A percentile compares a stretch with the other conserved stretches of the same genome.
Evolutionary conservation across 2,113 vertebrate species (phyloP).

Genomic region (Nettapus auritus): DNA sequence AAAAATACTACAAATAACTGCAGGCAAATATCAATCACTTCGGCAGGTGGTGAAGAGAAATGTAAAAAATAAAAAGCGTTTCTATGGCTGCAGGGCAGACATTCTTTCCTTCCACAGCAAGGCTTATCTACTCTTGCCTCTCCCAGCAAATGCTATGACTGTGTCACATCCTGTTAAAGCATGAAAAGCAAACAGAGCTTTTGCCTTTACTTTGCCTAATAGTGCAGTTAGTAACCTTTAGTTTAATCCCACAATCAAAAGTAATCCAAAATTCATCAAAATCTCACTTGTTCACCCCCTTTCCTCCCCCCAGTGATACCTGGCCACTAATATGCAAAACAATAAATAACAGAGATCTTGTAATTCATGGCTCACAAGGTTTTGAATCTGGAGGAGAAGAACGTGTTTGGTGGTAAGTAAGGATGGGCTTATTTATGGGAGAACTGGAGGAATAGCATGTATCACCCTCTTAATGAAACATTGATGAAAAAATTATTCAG

Average conservation of each 20-base stretch:
- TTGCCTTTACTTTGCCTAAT: neutral
- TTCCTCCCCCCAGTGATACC: neutral
- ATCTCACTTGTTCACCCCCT: neutral
- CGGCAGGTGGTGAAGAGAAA: slow-evolving; percentile 59
- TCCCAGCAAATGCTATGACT: slow-evolving; percentile 20
- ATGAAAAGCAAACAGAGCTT: slow-evolving; percentile 16
- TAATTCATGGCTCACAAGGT: neutral
- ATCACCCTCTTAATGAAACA: neutral
- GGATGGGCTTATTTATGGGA: neutral
- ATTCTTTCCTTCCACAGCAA: slow-evolving; percentile 43
- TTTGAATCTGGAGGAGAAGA: neutral
- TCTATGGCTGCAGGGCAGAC: slow-evolving; percentile 58
- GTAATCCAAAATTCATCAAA: neutral
- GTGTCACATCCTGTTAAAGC: slow-evolving; percentile 53
- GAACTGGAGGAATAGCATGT: neutral
- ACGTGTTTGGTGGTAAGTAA: neutral
- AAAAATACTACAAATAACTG: slow-evolving; percentile 24
- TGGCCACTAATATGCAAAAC: neutral
- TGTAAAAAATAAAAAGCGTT: neutral
- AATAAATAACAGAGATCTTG: neutral
- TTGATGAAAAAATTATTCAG: neutral
- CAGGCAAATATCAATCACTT: slow-evolving; percentile 56
- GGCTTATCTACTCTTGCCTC: slow-evolving; percentile 35
- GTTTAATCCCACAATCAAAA: slow-evolving; percentile 11
- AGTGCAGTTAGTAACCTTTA: neutral